Conservation (phyloP, 2,888 invertebrate genomes). For the Folsomia manolachei region DNA sequence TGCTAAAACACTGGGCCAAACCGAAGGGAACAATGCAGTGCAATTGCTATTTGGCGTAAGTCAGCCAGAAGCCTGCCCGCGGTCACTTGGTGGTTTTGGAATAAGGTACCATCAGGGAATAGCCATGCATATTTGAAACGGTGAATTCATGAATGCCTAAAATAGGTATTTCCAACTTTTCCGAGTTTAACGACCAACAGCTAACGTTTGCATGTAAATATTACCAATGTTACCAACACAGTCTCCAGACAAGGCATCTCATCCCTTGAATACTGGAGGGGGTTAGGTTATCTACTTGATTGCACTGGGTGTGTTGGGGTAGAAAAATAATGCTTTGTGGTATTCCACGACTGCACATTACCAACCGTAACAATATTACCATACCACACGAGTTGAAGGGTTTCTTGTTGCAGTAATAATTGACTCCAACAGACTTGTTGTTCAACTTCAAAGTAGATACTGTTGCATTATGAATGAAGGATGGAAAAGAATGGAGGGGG, state of each 20-base stretch:
- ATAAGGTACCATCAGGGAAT: constrained; percentile 6
- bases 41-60: not conserved
- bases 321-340: not conserved
- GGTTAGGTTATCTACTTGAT: not conserved
- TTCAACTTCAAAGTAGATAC: not conserved
- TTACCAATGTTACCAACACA: no score
- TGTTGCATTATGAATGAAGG: not conserved
- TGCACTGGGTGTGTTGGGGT: not conserved
- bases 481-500: not conserved
- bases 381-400: no score
- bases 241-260: no score
- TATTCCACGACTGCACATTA: not conserved
- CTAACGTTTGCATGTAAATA: not conserved
- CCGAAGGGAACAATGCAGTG: not conserved
- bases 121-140: constrained; percentile 10
- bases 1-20: not conserved
- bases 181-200: not conserved
- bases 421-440: not conserved
- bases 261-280: no score
- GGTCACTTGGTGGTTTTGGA: constrained; percentile 12
- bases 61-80: not conserved
- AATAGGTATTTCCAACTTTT: not conserved
- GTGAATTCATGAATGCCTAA: not conserved
- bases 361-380: not conserved
- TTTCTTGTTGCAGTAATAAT: not conserved